Evolutionary conservation across 35 echinoderm and acorn worm genomes (phyloP).

Genomic region (Ptychodera flava): DNA sequence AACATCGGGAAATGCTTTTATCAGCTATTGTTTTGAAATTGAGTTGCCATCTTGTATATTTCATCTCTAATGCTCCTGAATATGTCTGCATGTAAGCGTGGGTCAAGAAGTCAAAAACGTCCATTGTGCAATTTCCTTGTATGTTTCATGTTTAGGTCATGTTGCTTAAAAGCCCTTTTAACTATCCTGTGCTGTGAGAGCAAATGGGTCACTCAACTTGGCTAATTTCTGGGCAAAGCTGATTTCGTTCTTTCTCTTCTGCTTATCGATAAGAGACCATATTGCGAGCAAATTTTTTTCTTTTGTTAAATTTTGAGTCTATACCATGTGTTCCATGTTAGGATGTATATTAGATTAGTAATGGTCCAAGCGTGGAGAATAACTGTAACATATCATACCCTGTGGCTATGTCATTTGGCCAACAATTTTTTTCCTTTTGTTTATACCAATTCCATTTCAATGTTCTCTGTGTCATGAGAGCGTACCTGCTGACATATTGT

Average conservation of each 20-base stretch:
- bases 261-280: background rate
- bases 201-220: background rate
- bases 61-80: background rate
- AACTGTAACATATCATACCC: too few relatives aligned
- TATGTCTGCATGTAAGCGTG: background rate
- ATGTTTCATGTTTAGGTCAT: background rate
- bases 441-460: too few relatives aligned
- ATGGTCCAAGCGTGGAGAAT: too few relatives aligned
- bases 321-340: background rate
- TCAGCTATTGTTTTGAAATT: background rate
- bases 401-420: too few relatives aligned
- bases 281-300: background rate
- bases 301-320: background rate
- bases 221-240: background rate
- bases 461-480: too few relatives aligned
- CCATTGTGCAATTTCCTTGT: background rate
- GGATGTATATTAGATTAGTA: background rate
- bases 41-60: background rate
- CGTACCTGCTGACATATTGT: too few relatives aligned
- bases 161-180: background rate
- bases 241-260: background rate
- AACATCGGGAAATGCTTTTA: background rate
- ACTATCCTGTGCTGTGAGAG: background rate
- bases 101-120: background rate
- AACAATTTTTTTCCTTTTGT: too few relatives aligned